A percentile compares a stretch with the other conserved stretches of the same genome.
Conservation (phyloP, 37 sponge, comb jelly and placozoan species). For the Spongilla lacustris region DNA sequence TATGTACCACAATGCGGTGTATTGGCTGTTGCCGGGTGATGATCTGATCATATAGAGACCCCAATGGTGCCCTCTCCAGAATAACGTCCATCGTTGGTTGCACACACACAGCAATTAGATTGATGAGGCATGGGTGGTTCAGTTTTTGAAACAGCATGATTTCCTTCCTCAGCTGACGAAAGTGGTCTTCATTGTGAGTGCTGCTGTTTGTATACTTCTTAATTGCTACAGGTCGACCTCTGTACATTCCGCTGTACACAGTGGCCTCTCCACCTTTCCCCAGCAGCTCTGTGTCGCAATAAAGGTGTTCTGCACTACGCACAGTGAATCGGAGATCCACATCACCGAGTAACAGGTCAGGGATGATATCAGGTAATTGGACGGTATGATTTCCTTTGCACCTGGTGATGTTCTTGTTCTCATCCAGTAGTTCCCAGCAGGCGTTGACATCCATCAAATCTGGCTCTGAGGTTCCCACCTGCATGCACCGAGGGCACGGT, state of each 20-base stretch:
- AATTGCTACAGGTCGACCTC: slow-evolving; percentile 75
- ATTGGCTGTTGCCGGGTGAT: slow-evolving; percentile 60
- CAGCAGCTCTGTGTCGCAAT: slow-evolving; percentile 58
- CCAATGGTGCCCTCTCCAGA: slow-evolving; percentile 84
- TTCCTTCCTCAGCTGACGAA: slow-evolving; percentile 74
- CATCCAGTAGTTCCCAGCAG: too few relatives aligned
- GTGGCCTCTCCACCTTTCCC: slow-evolving; percentile 85
- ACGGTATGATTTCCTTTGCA: too few relatives aligned
- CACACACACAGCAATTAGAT: slow-evolving; percentile 76
- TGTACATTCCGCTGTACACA: slow-evolving; percentile 76
- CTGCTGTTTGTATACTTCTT: slow-evolving; percentile 66
- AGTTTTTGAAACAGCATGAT: slow-evolving; percentile 65
- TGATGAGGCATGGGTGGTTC: slow-evolving; percentile 79
- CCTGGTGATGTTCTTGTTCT: too few relatives aligned
- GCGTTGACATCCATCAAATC: too few relatives aligned
- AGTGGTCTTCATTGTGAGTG: background rate
- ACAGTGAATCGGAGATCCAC: slow-evolving; percentile 69
- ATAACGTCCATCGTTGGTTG: slow-evolving; percentile 82
- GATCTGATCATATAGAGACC: slow-evolving; percentile 68
- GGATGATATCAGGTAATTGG: slow-evolving; percentile 67
- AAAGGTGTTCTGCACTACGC: slow-evolving; percentile 48
- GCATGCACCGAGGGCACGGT: slow-evolving; percentile 72
- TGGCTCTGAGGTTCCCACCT: background rate
- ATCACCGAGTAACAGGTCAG: slow-evolving; percentile 85
- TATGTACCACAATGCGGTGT: slow-evolving; percentile 63